Base-by-base conservation (phyloP, 1,140 invertebrate species). In the Euborellia annulipes region DNA sequence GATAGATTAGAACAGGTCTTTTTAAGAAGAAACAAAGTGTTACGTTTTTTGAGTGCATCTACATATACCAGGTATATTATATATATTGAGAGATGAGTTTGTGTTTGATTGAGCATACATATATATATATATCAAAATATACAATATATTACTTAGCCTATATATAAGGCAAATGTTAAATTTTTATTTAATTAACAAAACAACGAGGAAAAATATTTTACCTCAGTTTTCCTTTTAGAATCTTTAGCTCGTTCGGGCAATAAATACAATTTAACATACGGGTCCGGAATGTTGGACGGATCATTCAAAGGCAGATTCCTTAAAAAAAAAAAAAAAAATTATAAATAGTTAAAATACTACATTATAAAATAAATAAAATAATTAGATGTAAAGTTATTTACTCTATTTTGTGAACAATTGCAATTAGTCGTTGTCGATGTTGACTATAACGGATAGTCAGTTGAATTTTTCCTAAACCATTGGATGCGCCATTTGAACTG, bases 261-360 rank as follows among this genome's bases (percentile, higher is more conserved):
- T 30, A 96, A 69, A 61, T 95, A 93, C 16, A 95, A 63, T 58
- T 93, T 92, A 0, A 95, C 88, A 61, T 95, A 95, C 0, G 91
- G 90, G 68, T 96, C 91, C 1, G 91, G 89, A 52, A 93, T 79
- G 59, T 88, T 87, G 42, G 73, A 75, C 14, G 82, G 79, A 64
- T 92, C 89, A 52, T 85, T 86, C 17, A 88, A 61, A 3, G 86
- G 85, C 46, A 95, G 72, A 65, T 91, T 85, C 48, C 79, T 83
- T 59, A 13, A 68, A 67, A 50, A 23, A 55, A 54, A 54, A 11
- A 50, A 45, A 38, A 17, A 50, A 42, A 18, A 18, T 20, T 36
- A 53, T 3, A 18, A 40, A 30, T 40, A 37, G 17, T 38, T 13
- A 45, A 36, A 13, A 32, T 21, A 27, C 20, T 27, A 41, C n/a